Evolutionary conservation across 2,797 vertebrate genomes (phyloP).

Genomic region (Falco naumanni): DNA sequence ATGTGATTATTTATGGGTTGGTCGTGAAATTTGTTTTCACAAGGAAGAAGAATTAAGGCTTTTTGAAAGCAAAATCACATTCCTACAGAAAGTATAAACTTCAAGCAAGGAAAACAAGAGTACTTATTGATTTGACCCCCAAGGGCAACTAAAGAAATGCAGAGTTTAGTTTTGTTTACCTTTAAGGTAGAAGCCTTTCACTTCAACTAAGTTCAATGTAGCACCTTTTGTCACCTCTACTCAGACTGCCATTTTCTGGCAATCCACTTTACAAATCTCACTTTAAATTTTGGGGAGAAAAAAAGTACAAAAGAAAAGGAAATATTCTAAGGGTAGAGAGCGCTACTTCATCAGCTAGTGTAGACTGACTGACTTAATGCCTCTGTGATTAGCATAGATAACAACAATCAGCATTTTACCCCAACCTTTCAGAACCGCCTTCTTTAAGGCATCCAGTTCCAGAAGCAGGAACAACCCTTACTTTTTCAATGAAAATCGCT

Average conservation of each 20-base stretch:
- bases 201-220: not conserved
- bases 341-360: not conserved
- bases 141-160: not conserved
- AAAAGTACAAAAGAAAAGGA: not conserved
- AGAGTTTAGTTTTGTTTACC: not conserved
- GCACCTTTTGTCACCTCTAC: not conserved
- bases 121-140: conserved; percentile 23
- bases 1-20: conserved; percentile 72
- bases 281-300: not conserved
- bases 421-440: not conserved
- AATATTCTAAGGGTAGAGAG: not conserved
- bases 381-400: not conserved
- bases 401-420: not conserved
- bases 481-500: not conserved
- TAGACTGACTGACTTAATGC: not conserved
- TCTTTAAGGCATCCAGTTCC: not conserved
- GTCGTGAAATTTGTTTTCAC: conserved; percentile 68
- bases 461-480: not conserved
- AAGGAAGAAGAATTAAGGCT: conserved; percentile 38
- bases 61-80: conserved; percentile 56
- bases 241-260: not conserved
- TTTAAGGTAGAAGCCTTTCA: conserved; percentile 8
- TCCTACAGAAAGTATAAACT: conserved; percentile 48
- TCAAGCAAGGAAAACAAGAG: conserved; percentile 1
- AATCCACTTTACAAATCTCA: not conserved